A percentile compares a stretch with the other conserved stretches of the same genome.
phyloP scores from a whole-genome alignment of 2,797 vertebrate species.

The Gymnothorax reevesii region DNA sequence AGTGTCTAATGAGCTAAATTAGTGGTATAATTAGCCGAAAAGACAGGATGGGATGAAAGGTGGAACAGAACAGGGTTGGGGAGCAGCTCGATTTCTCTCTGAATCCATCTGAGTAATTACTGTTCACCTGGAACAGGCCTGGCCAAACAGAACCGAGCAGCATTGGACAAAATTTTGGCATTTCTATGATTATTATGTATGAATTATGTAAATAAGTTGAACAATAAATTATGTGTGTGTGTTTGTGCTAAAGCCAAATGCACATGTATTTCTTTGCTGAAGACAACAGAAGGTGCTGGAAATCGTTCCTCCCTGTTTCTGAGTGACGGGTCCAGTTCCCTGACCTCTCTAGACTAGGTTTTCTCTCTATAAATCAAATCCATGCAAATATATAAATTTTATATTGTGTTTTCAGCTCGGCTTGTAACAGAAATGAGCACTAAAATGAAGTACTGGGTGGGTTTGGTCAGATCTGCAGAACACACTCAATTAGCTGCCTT shows the following conservation, averaged over 20 bases:
- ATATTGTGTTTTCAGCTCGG: background rate
- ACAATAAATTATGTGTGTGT: background rate
- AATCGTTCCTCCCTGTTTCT: background rate
- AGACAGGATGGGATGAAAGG: constrained; percentile 58
- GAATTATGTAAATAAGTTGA: constrained; percentile 31
- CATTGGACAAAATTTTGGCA: constrained; percentile 64
- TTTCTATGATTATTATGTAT: constrained; percentile 58
- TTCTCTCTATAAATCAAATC: background rate
- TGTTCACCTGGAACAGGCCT: background rate
- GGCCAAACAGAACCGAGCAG: background rate
- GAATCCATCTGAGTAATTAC: background rate
- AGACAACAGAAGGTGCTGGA: background rate
- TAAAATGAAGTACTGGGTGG: background rate
- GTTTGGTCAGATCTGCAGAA: background rate
- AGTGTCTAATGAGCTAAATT: constrained; percentile 73
- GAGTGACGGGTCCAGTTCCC: background rate
- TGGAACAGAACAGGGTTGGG: constrained; percentile 30
- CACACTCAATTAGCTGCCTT: background rate
- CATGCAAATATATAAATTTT: constrained; percentile 39
- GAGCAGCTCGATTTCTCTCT: constrained; percentile 1
- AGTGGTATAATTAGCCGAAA: constrained; percentile 78
- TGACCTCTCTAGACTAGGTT: background rate
- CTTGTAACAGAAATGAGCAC: background rate
- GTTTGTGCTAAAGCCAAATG: background rate
- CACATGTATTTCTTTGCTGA: constrained; percentile 39